Base-by-base conservation (phyloP, 2,113 vertebrate genomes). In the Dipodomys stephensi region DNA sequence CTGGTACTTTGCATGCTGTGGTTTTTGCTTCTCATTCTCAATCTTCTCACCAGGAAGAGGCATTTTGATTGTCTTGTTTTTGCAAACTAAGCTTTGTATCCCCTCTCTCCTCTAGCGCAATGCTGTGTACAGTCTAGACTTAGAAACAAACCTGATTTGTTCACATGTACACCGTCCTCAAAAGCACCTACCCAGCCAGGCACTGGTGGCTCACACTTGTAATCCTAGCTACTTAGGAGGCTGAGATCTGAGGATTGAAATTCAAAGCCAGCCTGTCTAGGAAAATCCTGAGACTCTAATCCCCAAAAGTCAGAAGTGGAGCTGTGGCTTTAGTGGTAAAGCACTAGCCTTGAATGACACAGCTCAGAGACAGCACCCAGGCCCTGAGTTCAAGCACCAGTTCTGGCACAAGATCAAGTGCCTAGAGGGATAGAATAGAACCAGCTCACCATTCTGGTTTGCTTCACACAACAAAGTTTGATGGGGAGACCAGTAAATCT, bases 1-100 rank as follows among this genome's bases (percentile, higher is more conserved):
- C 19, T 28, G 35, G 25, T 3, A 1, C 62, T 23, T 15, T 1
- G 32, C 2, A 68, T 15, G 0, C 22, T 4, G 2, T 7, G 30
- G 44, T 81, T 72, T 79, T 46, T 10, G n/a, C 6, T 57, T 87
- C 67, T 78, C 71, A 27, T 27, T 46, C 11, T 74, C 73, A 73
- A 2, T 53, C 53, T 65, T 46, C 20, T 19, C n/a, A 22, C 9
- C 13, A 49, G 67, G 46, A 39, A 15, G 68, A 64, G 57, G 49
- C 25, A 44, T 44, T 88, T 78, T 60, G 15, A 32, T 53, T 25
- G 60, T 74, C 64, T 88, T 39, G 30, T 15, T 91, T 89, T 82
- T 32, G 76, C 35, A 35, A 53, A 30, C 27, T n/a, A 69, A 88
- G 35, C 46, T 8, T 64, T 35, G 13, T n/a, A 44, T 8, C 9